Base-by-base conservation (phyloP, 2,113 vertebrate genomes). In the Pomatostomus ruficeps region DNA sequence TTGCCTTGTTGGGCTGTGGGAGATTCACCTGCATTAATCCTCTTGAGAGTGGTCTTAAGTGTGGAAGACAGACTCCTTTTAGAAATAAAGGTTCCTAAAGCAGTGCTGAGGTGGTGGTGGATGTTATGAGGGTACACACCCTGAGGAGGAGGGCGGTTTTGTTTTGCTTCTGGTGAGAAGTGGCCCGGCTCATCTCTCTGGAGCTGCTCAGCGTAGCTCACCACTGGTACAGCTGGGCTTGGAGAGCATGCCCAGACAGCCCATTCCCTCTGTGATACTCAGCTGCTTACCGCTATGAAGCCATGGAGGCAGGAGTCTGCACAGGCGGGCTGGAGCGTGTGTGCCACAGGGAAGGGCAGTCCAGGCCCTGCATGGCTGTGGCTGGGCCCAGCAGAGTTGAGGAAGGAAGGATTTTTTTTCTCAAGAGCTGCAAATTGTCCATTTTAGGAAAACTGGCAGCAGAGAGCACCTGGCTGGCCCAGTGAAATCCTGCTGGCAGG, bases 41-140 rank as follows among this genome's bases (percentile, higher is more conserved):
- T 86, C 51, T 46, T 73, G 26, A 35, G 31, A 67, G 36, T 19
- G 52, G 35, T 31, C 42, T 80, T 45, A 59, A 72, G 40, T 13
- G 31, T 71, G 83, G 68, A 85, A 80, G 68, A 66, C 77, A 40
- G 61, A 52, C 61, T 83, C 46, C 55, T 92, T 89, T 93, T 38
- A 65, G 86, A 95, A 97, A 97, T 97, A 97, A 97, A 97, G 17
- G 23, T 89, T 95, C 40, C 25, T 84, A 38, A 93, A 94, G 89
- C 91, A 91, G 48, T 63, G 65, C 73, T 46, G 82, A 36, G 23
- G 33, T 3, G 1, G 11, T 88, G 55, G 52, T 94, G 80, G 31
- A 48, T 88, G 77, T 71, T 89, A 6, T 43, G 31, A 80, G 66
- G 43, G 35, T 15, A 23, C n/a, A 26, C 9, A 7, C 42, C 8